Evolutionary conservation across 1,140 invertebrate species (phyloP).

Genomic region (Drosophila ercepeae): DNA sequence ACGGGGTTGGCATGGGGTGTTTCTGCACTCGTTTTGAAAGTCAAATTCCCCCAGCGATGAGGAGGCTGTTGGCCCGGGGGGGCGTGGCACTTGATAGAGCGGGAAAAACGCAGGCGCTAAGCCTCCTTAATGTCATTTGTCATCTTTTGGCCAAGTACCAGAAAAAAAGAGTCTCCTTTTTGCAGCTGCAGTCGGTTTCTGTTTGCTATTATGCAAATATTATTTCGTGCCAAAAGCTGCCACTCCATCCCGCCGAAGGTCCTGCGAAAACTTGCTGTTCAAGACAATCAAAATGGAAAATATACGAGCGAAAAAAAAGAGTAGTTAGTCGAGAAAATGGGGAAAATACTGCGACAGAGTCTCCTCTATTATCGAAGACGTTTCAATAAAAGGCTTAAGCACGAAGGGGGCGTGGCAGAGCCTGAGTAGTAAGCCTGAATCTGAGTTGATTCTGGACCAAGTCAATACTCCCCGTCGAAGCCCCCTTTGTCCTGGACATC

Average conservation of each 20-base stretch:
- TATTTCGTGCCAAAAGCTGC: conserved; percentile 66
- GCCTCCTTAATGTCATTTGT: conserved; percentile 79
- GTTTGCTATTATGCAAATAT: conserved; percentile 77
- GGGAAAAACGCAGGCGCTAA: conserved; percentile 57
- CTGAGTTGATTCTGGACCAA: conserved; percentile 18
- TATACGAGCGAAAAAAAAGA: background rate
- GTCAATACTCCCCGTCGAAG: conserved; percentile 11
- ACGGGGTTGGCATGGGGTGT: no score
- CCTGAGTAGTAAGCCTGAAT: background rate
- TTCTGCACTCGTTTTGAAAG: conserved; percentile 48
- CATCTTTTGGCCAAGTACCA: conserved; percentile 62
- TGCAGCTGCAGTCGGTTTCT: conserved; percentile 54
- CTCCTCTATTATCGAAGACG: conserved; percentile 4
- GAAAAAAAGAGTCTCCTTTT: background rate
- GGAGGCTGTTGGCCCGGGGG: background rate
- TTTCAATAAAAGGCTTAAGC: conserved; percentile 1
- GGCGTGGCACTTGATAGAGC: conserved; percentile 1
- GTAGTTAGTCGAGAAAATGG: conserved; percentile 2
- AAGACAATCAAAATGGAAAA: conserved; percentile 29
- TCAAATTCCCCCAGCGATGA: conserved; percentile 54
- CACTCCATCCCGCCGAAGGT: background rate
- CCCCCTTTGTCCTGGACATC: background rate
- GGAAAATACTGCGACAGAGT: background rate
- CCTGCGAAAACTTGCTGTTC: conserved; percentile 16
- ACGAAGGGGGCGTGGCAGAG: conserved; percentile 7